A percentile compares a stretch with the other conserved stretches of the same genome.
These are phyloP conservation scores for Loxodonta africana DNA, from an alignment of 2,113 vertebrate genomes.

Conservation along the genomic window DNA sequence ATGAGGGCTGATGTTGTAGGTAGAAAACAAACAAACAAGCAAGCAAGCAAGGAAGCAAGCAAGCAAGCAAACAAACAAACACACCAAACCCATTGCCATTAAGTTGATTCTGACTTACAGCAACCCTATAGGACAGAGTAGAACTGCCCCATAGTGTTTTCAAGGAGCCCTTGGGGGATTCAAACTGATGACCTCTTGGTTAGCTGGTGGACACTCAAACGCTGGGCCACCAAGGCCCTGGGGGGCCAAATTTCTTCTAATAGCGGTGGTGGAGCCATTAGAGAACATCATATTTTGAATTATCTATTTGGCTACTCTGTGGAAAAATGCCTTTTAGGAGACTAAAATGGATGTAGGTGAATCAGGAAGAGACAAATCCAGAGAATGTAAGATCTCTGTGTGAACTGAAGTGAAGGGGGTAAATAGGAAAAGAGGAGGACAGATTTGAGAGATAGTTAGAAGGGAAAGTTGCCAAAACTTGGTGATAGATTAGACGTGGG, in stretches of 20 bases:
- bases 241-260: not conserved
- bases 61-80: no score
- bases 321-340: not conserved
- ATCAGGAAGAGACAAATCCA: not conserved
- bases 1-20: not conserved
- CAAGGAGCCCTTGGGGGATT: no score
- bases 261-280: no score
- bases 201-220: no score
- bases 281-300: conserved; percentile 6
- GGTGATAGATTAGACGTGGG: not conserved
- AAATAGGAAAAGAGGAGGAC: not conserved
- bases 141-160: no score
- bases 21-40: no score
- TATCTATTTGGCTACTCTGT: not conserved
- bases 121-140: no score
- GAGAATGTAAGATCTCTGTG: not conserved
- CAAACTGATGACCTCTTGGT: no score
- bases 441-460: not conserved
- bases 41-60: no score
- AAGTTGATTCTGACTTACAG: no score
- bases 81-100: no score
- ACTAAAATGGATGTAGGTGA: not conserved
- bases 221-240: no score
- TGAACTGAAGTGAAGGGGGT: not conserved
- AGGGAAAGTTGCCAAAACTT: not conserved